Evolutionary conservation across 2,888 invertebrate species (phyloP).

Genomic region (Metallyticus violacea): DNA sequence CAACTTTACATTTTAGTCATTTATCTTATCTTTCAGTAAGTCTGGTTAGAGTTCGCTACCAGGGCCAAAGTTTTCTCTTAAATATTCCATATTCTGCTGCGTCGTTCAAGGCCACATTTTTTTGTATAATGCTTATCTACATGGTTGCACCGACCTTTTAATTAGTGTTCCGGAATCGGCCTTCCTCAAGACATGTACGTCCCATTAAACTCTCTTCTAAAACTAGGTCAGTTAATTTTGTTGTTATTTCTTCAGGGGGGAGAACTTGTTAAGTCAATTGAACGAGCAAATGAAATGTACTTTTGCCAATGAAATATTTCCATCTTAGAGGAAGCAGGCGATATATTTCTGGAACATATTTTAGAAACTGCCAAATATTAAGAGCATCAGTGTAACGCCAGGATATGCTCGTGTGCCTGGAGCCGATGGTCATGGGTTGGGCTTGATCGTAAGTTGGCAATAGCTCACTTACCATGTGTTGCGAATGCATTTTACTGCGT

Average conservation of each 20-base stretch:
- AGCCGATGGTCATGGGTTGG: too few species aligned
- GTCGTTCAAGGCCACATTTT: not conserved
- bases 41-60: too few species aligned
- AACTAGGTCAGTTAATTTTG: not conserved
- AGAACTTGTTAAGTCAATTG: not conserved
- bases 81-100: not conserved
- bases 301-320: not conserved
- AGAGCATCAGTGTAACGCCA: too few species aligned
- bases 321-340: too few species aligned
- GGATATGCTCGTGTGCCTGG: too few species aligned
- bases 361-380: too few species aligned
- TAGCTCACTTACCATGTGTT: too few species aligned
- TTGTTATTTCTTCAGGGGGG: too few species aligned
- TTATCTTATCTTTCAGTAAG: not conserved
- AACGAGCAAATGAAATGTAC: not conserved
- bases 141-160: not conserved
- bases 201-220: not conserved
- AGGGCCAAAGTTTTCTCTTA: too few species aligned
- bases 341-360: too few species aligned
- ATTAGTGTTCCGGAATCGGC: not conserved
- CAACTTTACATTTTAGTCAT: not conserved
- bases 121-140: not conserved
- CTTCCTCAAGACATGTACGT: not conserved
- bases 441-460: too few species aligned
- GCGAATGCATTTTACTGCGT: too few species aligned